Evolutionary conservation across 2,113 vertebrate genomes (phyloP).

Genomic region (Nestor notabilis): DNA sequence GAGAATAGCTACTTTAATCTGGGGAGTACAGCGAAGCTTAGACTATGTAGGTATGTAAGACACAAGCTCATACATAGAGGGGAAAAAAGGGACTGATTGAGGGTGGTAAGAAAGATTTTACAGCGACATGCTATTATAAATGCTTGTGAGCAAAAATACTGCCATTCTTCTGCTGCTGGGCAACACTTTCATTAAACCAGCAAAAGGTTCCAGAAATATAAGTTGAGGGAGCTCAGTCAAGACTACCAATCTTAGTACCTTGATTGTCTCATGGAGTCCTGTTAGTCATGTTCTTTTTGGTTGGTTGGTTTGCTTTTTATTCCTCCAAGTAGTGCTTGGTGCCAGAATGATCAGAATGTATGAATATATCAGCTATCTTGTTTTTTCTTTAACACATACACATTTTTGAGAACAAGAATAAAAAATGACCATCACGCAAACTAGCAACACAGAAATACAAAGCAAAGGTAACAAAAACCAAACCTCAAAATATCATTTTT

Average conservation of each 20-base stretch:
- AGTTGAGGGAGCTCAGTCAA: neutral
- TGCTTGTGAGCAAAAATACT: neutral
- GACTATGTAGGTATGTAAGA: neutral
- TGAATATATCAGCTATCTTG: neutral
- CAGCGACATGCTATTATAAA: neutral
- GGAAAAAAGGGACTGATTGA: neutral
- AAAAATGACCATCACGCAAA: neutral
- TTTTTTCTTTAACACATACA: neutral
- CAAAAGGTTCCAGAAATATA: neutral
- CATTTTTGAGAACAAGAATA: neutral
- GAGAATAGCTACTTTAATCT: neutral
- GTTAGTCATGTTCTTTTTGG: neutral
- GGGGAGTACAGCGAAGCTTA: neutral
- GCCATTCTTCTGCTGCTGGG: neutral
- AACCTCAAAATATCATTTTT: neutral
- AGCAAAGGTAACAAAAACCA: neutral
- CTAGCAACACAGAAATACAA: neutral
- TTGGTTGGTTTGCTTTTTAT: neutral
- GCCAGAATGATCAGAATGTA: neutral
- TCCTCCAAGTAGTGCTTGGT: neutral
- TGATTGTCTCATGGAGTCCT: neutral
- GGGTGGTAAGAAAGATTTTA: neutral
- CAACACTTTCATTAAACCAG: neutral
- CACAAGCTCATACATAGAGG: neutral
- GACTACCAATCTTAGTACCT: neutral